phyloP scores from a whole-genome alignment of 2,797 vertebrate species.

The Pristis pectinata region DNA sequence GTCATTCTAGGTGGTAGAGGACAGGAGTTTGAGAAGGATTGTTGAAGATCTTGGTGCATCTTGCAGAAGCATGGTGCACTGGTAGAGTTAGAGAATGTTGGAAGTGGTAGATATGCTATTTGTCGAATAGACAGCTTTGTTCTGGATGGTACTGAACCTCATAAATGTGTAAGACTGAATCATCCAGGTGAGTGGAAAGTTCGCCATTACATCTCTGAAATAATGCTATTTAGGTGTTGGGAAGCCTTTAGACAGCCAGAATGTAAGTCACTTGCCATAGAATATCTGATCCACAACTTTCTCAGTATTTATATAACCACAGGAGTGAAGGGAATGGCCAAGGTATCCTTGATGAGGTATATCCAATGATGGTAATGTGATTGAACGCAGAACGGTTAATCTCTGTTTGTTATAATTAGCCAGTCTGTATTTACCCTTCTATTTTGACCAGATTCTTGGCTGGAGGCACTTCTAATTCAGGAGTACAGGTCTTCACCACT shows the following conservation, averaged over 20 bases:
- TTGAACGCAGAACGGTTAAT: too few relatives aligned
- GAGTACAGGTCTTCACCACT: too few relatives aligned
- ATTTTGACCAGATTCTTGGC: too few relatives aligned
- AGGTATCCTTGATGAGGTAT: too few relatives aligned
- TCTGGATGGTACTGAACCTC: not conserved
- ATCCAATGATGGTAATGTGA: too few relatives aligned
- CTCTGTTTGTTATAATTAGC: too few relatives aligned
- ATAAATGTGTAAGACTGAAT: not conserved
- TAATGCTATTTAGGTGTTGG: not conserved
- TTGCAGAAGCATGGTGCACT: not conserved
- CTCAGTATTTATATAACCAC: not conserved
- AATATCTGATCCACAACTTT: not conserved
- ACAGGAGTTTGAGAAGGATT: not conserved
- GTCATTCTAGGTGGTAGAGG: not conserved
- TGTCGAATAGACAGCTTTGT: not conserved
- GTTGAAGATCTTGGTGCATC: not conserved
- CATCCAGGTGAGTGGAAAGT: not conserved
- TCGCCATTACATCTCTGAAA: not conserved
- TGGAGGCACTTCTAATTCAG: too few relatives aligned
- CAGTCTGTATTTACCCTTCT: too few relatives aligned
- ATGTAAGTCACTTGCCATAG: not conserved
- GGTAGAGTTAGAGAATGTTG: not conserved
- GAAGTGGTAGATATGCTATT: not conserved
- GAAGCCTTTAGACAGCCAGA: not conserved
- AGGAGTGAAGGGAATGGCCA: not conserved